Percentiles rank a stretch among this genome's conserved stretches.
Conservation (phyloP, 2,888 invertebrate genomes). For the Agrypnus murinus region DNA sequence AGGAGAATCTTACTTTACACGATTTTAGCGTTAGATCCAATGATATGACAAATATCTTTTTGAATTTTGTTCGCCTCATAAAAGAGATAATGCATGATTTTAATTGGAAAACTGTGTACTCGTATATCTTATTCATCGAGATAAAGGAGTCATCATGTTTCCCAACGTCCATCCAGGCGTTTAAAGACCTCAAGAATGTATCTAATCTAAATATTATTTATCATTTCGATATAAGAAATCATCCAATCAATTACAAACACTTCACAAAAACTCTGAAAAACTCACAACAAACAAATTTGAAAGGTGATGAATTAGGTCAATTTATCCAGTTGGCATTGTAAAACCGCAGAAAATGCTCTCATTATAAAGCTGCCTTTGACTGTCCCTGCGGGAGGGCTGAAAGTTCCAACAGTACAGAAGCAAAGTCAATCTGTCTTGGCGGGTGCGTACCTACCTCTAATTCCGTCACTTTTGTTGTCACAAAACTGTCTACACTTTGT, state of each 20-base stretch:
- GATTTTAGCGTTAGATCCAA: slow-evolving; percentile 24
- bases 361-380: slow-evolving; percentile 50
- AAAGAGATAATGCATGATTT: not conserved
- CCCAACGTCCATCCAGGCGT: not conserved
- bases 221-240: slow-evolving; percentile 16
- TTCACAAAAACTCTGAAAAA: not conserved
- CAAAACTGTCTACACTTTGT: slow-evolving; percentile 62
- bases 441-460: slow-evolving; percentile 54
- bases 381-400: slow-evolving; percentile 49
- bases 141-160: slow-evolving; percentile 13
- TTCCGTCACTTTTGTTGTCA: slow-evolving; percentile 62
- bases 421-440: slow-evolving; percentile 59
- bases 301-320: slow-evolving; percentile 41
- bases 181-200: not conserved
- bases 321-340: slow-evolving; percentile 39
- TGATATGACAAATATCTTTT: slow-evolving; percentile 21
- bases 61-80: not conserved
- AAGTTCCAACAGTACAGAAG: slow-evolving; percentile 48
- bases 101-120: slow-evolving; percentile 33
- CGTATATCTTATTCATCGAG: slow-evolving; percentile 14
- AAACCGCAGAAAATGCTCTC: slow-evolving; percentile 55
- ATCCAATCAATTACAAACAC: not conserved
- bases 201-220: slow-evolving; percentile 31
- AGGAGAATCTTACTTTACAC: slow-evolving; percentile 11
- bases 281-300: slow-evolving; percentile 12